These are phyloP conservation scores for Nanorana parkeri DNA, from an alignment of 2,113 vertebrate genomes.

Conservation along the genomic window DNA sequence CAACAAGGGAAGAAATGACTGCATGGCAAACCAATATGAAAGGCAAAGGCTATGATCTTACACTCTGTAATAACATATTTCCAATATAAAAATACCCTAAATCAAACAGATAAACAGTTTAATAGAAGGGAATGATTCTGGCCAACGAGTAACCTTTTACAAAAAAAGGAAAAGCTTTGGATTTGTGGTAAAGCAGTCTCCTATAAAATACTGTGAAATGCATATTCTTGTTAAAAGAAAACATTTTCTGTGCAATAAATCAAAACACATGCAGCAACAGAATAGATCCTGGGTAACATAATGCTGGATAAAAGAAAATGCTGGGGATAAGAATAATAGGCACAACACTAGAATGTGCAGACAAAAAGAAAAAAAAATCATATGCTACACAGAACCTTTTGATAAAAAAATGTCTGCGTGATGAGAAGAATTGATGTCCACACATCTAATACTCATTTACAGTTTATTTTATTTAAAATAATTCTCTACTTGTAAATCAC, in stretches of 20 bases:
- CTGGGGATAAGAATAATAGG: constrained; percentile 51
- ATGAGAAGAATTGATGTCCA: constrained; percentile 30
- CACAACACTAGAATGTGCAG: constrained; percentile 18
- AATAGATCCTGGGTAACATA: constrained; percentile 49
- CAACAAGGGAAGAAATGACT: constrained; percentile 1
- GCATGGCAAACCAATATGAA: constrained; percentile 4
- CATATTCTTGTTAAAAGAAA: constrained; percentile 57
- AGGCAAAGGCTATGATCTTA: background rate
- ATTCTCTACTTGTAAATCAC: background rate
- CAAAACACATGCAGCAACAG: constrained; percentile 53
- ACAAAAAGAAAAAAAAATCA: constrained; percentile 32
- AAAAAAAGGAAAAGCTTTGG: constrained; percentile 26
- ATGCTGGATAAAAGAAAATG: constrained; percentile 49
- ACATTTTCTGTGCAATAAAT: constrained; percentile 55
- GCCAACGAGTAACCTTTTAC: constrained; percentile 41
- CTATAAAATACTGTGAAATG: constrained; percentile 55
- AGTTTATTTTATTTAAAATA: background rate
- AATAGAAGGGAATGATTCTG: constrained; percentile 38
- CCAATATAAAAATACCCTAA: constrained; percentile 31
- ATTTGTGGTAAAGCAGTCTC: constrained; percentile 56
- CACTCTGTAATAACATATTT: constrained; percentile 22
- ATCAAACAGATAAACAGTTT: constrained; percentile 46
- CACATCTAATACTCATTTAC: constrained; percentile 25
- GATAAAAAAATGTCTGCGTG: constrained; percentile 7
- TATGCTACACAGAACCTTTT: constrained; percentile 14